Base-by-base conservation (phyloP, 1,140 invertebrate genomes). In the Manduca sexta region DNA sequence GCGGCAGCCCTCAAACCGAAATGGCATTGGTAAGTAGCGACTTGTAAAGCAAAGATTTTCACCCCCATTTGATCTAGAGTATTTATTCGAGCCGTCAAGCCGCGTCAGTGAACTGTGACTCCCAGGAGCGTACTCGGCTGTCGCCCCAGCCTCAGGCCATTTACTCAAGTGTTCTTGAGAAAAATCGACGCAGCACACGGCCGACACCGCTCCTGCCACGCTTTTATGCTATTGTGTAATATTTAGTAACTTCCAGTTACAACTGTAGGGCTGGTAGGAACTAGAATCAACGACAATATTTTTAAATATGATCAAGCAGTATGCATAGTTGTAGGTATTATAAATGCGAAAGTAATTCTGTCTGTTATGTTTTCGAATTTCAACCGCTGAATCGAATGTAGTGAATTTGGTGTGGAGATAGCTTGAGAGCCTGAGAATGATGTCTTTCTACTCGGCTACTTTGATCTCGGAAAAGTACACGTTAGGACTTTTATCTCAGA, bases 131-230 rank as follows among this genome's bases (percentile, higher is more conserved):
- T 18, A 21, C 39, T 41, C 39, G 14, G 26, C 43, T 17, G 30
- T 45, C 33, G 43, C 34, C 43, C 18, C 16, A n/a, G 46, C 44
- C 33, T 35, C 40, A 12, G 14, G 37, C 49, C 21, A 21, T 52
- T 45, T 45, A 46, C 43, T 44, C 6, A 31, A 41, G 48, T 50
- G 45, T 39, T 18, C 45, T 46, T 21, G 34, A n/a, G 45, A 46
- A 15, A 46, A 39, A 45, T 45, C 31, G 43, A 45, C 43, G 45
- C 45, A 34, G 35, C 14, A 46, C 14, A 34, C 13, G 4, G 11
- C 42, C 30, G 42, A 31, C 29, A 12, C n/a, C 21, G 18, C 17
- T 42, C 17, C 15, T 35, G 5, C 17, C 38, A 40, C 15, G 38
- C 38, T 18, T 40, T 40, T 17, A 18, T 17, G 15, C 38, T 40